Evolutionary conservation across 1,140 invertebrate genomes (phyloP).

Genomic region (Hormaphis cornu): DNA sequence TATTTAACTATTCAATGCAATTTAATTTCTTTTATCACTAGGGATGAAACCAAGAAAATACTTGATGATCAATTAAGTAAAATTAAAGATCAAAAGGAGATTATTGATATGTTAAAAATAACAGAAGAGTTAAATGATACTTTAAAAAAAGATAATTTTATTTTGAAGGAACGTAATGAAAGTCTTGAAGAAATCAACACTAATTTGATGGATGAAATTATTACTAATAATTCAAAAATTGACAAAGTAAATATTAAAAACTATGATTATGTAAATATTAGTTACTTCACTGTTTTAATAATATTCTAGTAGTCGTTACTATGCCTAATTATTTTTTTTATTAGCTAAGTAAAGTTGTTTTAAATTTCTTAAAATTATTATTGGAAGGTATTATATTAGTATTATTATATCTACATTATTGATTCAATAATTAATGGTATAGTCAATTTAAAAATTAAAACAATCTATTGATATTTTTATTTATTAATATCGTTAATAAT

Average conservation of each 20-base stretch:
- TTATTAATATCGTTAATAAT: too few relatives aligned
- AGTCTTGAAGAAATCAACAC: background rate
- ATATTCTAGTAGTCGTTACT: too few relatives aligned
- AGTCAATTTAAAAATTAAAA: too few relatives aligned
- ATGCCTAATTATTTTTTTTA: too few relatives aligned
- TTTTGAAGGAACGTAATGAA: background rate
- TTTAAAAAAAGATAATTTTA: conserved; percentile 3
- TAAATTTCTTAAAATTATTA: too few relatives aligned
- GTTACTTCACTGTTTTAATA: too few relatives aligned
- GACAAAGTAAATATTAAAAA: background rate
- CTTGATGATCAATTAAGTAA: background rate
- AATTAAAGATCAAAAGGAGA: background rate
- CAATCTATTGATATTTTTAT: too few relatives aligned
- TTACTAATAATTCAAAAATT: background rate
- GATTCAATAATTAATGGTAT: too few relatives aligned
- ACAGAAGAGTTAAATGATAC: background rate
- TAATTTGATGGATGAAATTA: background rate
- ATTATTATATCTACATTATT: too few relatives aligned
- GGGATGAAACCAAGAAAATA: background rate
- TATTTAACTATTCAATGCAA: background rate
- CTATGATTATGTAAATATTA: conserved; percentile 14
- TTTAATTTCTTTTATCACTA: background rate
- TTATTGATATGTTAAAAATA: background rate
- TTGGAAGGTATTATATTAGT: too few relatives aligned
- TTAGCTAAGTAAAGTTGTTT: too few relatives aligned